phyloP scores from a whole-genome alignment of 2,113 vertebrate genomes.

The Istiophorus platypterus region DNA sequence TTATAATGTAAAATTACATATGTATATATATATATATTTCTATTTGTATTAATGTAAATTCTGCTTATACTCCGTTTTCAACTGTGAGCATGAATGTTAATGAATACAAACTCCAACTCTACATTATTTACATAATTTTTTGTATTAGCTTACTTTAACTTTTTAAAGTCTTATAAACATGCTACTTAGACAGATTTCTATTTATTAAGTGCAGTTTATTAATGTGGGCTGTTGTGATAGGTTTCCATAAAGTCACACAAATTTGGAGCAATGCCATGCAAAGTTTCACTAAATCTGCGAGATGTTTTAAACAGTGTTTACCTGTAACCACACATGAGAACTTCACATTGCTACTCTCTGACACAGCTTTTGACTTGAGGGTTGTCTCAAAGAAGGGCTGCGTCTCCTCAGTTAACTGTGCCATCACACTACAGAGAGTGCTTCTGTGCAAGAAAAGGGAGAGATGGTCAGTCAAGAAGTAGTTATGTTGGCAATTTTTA shows the following conservation, averaged over 20 bases:
- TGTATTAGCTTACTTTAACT: not conserved
- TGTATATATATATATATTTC: too few relatives aligned
- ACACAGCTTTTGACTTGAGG: constrained; percentile 94
- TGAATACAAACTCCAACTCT: too few relatives aligned
- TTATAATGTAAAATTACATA: too few relatives aligned
- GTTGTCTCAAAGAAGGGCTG: constrained; percentile 94
- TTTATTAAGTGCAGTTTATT: not conserved
- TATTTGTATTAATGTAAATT: not conserved
- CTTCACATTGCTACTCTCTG: constrained; percentile 91
- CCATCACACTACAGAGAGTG: constrained; percentile 96
- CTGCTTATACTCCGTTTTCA: not conserved
- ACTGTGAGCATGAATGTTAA: too few relatives aligned
- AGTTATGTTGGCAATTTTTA: not conserved
- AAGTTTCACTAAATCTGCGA: not conserved
- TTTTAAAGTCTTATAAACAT: not conserved
- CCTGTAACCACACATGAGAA: constrained; percentile 96
- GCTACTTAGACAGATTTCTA: not conserved
- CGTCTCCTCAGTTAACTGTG: constrained; percentile 95
- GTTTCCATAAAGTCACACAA: not conserved
- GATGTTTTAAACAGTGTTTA: constrained; percentile 66
- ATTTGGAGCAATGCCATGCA: not conserved
- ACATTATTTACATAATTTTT: not conserved
- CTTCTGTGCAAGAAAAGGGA: constrained; percentile 85
- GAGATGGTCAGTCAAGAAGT: constrained; percentile 11
- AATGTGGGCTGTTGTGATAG: not conserved